Evolutionary conservation across 2,888 invertebrate species (phyloP).

Genomic region (Temnothorax ravouxi): DNA sequence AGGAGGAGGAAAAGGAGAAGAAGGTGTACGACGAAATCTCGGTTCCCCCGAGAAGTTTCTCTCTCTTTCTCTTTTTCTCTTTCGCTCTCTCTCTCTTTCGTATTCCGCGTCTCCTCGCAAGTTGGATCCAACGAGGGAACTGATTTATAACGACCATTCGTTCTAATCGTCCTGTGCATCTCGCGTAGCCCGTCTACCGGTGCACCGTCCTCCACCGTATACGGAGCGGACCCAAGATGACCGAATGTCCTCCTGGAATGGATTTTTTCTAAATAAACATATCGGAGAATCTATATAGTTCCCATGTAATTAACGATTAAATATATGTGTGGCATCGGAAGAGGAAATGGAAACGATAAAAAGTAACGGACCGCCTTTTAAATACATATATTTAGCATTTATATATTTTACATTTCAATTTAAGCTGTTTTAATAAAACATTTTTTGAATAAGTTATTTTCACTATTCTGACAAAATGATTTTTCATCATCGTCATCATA

Average conservation of each 20-base stretch:
- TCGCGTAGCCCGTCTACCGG: slow-evolving; percentile 70
- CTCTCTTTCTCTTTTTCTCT: neutral
- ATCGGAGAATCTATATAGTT: neutral
- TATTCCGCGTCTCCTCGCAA: slow-evolving; percentile 64
- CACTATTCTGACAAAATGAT: neutral
- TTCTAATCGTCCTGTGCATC: slow-evolving; percentile 84
- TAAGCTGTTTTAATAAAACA: neutral
- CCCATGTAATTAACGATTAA: neutral
- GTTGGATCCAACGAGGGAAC: slow-evolving; percentile 79
- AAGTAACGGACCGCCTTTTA: neutral
- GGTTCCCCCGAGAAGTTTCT: slow-evolving; percentile 22
- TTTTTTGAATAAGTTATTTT: neutral
- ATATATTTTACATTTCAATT: neutral
- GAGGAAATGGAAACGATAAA: slow-evolving; percentile 12
- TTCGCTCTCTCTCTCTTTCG: slow-evolving; percentile 14
- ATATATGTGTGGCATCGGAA: neutral
- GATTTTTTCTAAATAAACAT: slow-evolving; percentile 8
- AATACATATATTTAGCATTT: neutral
- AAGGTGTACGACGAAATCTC: slow-evolving; percentile 53
- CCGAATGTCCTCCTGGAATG: slow-evolving; percentile 49
- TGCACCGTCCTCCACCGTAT: slow-evolving; percentile 70
- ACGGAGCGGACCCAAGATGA: slow-evolving; percentile 29
- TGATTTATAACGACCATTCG: slow-evolving; percentile 84
- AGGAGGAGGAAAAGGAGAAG: slow-evolving; percentile 38
- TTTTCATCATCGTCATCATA: too few species aligned